phyloP scores from a whole-genome alignment of 1,140 invertebrate genomes.

The Acromyrmex charruanus region DNA sequence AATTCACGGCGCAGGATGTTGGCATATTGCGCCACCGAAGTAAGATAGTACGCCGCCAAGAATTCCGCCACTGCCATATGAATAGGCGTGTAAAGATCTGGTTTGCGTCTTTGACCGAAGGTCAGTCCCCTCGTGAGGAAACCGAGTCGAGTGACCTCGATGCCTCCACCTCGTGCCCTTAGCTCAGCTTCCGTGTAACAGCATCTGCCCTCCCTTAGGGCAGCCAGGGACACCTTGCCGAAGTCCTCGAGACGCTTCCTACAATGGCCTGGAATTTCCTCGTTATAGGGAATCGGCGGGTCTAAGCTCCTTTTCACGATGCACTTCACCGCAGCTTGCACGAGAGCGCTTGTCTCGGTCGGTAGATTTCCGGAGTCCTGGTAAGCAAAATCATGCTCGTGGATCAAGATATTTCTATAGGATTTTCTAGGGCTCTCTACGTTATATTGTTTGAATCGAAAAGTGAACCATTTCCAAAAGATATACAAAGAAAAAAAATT shows the following conservation, averaged over 20 bases:
- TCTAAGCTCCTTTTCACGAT: conserved; percentile 84
- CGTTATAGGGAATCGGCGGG: conserved; percentile 75
- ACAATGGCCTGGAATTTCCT: conserved; percentile 85
- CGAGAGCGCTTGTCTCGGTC: conserved; percentile 80
- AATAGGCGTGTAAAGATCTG: conserved; percentile 85
- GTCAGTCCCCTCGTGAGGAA: conserved; percentile 83
- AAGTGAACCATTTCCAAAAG: neutral
- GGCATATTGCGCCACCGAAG: conserved; percentile 86
- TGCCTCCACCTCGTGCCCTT: conserved; percentile 78
- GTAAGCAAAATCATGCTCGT: conserved; percentile 13
- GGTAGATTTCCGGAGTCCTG: conserved; percentile 80
- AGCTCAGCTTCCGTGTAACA: conserved; percentile 86
- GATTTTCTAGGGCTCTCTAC: neutral
- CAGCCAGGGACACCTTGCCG: conserved; percentile 85
- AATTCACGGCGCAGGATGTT: conserved; percentile 86
- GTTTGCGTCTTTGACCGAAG: conserved; percentile 81
- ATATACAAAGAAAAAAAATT: neutral
- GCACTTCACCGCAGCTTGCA: conserved; percentile 85
- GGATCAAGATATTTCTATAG: neutral
- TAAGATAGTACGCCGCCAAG: conserved; percentile 87
- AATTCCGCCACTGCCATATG: conserved; percentile 87
- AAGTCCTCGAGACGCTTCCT: conserved; percentile 86
- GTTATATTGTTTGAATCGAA: neutral
- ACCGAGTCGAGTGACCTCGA: conserved; percentile 85
- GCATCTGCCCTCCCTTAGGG: conserved; percentile 84